phyloP scores from a whole-genome alignment of 2,888 invertebrate genomes.

The Ptilodon capucinus region DNA sequence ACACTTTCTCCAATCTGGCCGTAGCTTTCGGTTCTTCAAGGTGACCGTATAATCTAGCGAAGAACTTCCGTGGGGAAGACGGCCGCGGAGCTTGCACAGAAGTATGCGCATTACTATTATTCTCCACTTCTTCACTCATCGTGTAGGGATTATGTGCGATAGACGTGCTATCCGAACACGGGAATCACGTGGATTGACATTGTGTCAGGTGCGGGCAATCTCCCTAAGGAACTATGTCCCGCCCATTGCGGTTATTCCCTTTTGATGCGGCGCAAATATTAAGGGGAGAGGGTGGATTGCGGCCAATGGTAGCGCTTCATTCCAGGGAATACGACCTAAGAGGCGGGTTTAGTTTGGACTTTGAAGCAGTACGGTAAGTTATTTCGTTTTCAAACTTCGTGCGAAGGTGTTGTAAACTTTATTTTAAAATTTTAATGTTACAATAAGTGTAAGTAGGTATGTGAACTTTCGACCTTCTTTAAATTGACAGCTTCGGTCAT shows the following conservation, averaged over 20 bases:
- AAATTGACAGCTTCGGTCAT: too few species aligned
- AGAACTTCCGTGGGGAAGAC: slow-evolving; percentile 91
- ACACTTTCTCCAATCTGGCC: slow-evolving; percentile 37
- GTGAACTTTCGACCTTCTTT: neutral
- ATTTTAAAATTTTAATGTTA: neutral
- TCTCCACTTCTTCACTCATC: slow-evolving; percentile 49
- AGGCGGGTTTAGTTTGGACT: too few species aligned
- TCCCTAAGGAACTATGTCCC: slow-evolving; percentile 48
- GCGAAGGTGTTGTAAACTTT: neutral
- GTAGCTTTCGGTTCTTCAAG: slow-evolving; percentile 77
- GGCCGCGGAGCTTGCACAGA: slow-evolving; percentile 75
- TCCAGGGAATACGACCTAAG: slow-evolving; percentile 40
- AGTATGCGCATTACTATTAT: slow-evolving; percentile 38
- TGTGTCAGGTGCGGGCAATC: slow-evolving; percentile 57
- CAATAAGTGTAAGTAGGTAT: neutral
- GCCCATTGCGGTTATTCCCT: slow-evolving; percentile 46
- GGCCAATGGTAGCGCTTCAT: slow-evolving; percentile 48
- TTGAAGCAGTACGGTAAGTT: slow-evolving; percentile 20
- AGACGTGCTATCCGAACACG: slow-evolving; percentile 49
- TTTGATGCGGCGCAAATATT: slow-evolving; percentile 42
- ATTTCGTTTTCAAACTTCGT: slow-evolving; percentile 3
- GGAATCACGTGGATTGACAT: slow-evolving; percentile 59
- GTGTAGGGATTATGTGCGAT: too few species aligned
- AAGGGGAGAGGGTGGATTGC: slow-evolving; percentile 45
- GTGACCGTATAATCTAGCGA: slow-evolving; percentile 90